Conservation (phyloP, 2,113 vertebrate genomes). For the Hydrochoerus hydrochaeris region DNA sequence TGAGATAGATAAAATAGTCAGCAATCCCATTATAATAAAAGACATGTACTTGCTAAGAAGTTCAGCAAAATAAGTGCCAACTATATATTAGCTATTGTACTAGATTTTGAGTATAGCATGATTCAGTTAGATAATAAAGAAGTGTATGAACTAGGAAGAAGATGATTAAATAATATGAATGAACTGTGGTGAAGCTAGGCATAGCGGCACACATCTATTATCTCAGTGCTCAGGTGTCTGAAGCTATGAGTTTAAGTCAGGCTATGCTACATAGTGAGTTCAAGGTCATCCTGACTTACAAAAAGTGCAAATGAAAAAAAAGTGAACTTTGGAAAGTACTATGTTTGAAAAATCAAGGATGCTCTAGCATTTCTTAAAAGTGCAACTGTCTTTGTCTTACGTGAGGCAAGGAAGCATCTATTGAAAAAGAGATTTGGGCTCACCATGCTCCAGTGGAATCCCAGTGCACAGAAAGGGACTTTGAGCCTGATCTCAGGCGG, state of each 20-base stretch:
- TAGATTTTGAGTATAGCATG: background rate
- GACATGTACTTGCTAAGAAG: background rate
- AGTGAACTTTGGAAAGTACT: background rate
- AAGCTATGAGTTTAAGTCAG: background rate
- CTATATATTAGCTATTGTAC: background rate
- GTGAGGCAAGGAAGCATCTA: background rate
- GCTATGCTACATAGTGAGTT: background rate
- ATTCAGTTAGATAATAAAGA: background rate
- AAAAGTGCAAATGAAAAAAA: background rate
- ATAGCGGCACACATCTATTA: background rate
- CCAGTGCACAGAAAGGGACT: too few species aligned
- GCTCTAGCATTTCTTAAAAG: background rate
- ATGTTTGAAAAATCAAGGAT: background rate
- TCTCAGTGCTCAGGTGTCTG: background rate
- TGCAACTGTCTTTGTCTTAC: background rate
- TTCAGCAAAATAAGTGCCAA: background rate
- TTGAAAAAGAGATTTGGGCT: too few species aligned
- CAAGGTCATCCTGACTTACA: background rate
- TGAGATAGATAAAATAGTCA: background rate
- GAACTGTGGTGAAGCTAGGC: background rate
- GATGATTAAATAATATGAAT: constrained; percentile 16
- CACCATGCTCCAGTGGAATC: too few species aligned
- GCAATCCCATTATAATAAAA: background rate
- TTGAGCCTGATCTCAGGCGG: too few species aligned
- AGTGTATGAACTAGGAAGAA: background rate